Conservation (phyloP, 2,797 vertebrate species). For the Thaleichthys pacificus region DNA sequence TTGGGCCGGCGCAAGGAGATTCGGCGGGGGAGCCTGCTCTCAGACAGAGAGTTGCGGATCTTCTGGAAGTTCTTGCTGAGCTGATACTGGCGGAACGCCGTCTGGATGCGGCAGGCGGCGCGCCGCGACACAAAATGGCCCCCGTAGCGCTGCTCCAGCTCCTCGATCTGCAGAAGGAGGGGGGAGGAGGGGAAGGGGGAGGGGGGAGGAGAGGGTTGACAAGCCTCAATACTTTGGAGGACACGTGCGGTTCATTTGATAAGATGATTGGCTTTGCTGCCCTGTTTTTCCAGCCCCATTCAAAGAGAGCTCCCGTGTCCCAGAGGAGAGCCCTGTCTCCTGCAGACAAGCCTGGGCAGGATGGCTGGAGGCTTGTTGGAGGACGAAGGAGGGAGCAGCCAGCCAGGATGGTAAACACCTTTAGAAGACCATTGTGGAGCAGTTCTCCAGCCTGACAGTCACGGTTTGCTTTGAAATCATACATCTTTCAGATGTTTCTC, state of each 20-base stretch:
- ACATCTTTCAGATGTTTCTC: conserved; percentile 33
- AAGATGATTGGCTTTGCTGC: neutral
- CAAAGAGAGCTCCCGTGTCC: neutral
- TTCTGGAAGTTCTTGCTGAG: conserved; percentile 99
- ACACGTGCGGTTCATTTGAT: neutral
- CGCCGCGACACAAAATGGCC: conserved; percentile 92
- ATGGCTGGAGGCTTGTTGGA: neutral
- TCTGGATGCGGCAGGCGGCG: conserved; percentile 97
- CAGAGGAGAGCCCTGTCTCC: neutral
- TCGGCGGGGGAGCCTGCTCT: conserved; percentile 91
- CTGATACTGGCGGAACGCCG: conserved; percentile 97
- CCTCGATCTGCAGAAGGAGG: conserved; percentile 84
- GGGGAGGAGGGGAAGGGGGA: conserved; percentile 16
- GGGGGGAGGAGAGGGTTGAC: neutral
- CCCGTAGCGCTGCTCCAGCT: conserved; percentile 97
- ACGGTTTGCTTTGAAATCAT: conserved; percentile 41
- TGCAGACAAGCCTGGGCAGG: neutral
- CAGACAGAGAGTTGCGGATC: conserved; percentile 94
- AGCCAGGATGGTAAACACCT: conserved; percentile 30
- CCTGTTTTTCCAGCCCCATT: neutral
- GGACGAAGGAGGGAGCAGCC: neutral
- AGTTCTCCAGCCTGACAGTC: conserved; percentile 32
- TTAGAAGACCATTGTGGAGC: conserved; percentile 40
- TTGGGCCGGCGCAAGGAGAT: conserved; percentile 90
- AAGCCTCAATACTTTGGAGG: neutral